Conservation (phyloP, 2,113 vertebrate species). For the Lepisosteus osseus region DNA sequence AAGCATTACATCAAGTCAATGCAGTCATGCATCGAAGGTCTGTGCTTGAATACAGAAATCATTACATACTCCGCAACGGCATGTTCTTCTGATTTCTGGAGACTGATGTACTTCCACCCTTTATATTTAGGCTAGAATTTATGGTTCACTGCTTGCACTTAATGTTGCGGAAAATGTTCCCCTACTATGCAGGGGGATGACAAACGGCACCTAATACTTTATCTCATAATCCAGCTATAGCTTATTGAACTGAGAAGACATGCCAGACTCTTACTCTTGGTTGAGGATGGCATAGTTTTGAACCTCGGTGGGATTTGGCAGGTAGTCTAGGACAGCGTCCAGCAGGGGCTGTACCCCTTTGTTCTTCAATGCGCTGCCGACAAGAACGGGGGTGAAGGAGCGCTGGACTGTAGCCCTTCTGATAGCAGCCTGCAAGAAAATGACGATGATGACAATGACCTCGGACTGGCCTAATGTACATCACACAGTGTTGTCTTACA, state of each 20-base stretch:
- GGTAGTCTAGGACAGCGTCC: constrained; percentile 84
- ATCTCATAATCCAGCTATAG: too few species aligned
- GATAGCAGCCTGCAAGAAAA: constrained; percentile 75
- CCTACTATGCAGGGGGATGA: too few species aligned
- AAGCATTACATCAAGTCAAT: background rate
- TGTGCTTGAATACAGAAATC: too few species aligned
- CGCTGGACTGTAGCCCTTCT: constrained; percentile 82
- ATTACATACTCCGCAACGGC: too few species aligned
- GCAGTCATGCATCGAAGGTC: background rate
- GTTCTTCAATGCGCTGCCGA: constrained; percentile 93
- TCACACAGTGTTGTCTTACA: background rate
- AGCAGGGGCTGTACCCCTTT: constrained; percentile 91
- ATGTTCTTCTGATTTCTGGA: too few species aligned
- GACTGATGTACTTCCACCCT: too few species aligned
- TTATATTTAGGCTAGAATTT: too few species aligned
- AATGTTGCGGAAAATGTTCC: too few species aligned
- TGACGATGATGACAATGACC: background rate
- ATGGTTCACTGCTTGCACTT: too few species aligned
- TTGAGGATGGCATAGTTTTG: constrained; percentile 84
- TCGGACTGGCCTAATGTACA: background rate
- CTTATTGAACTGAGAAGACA: too few species aligned
- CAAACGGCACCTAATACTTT: too few species aligned
- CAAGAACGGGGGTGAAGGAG: constrained; percentile 82
- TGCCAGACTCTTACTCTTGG: constrained; percentile 69
- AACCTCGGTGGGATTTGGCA: constrained; percentile 88